Base-by-base conservation (phyloP, 2,888 invertebrate species). In the Cephus runcator region DNA sequence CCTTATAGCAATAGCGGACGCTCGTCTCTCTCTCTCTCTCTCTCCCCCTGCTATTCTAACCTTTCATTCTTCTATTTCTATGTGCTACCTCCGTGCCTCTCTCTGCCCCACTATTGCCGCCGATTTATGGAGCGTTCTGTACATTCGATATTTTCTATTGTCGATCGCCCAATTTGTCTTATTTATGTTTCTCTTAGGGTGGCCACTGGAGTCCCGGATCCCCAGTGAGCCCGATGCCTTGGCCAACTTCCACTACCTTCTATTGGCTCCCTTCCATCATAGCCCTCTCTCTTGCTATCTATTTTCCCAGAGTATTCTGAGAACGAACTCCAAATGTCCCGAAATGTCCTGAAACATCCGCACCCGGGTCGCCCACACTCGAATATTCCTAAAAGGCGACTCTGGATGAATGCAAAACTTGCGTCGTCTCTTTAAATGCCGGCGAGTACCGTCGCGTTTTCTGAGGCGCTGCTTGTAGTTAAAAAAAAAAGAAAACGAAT, bases 61-160 rank as follows among this genome's bases (percentile, higher is more conserved):
- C 73, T 76, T 76, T 73, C 71, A 69, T 76, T 76, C 79, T 80
- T 81, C 78, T 79, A 69, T 76, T 56, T 69, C 77, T 77, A 77
- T 76, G 6, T 15, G 6, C 4, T 40, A 40, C 40, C 40, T 71
- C 77, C 79, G 77, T 79, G 78, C 79, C 81, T 79, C 82, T 81
- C 83, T 85, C 36, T 36, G 12, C 0, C 15, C 4, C 40, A 40
- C 40, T 40, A 15, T 15, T 15, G 40, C 15, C 40, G 40, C 85
- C 90, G 89, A 91, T 91, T 91, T 91, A 91, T 91, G 90, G 89
- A 85, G 87, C 90, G 88, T 90, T 90, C 88, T 88, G 89, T 90
- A 89, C 90, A 90, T 90, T 90, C 90, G 89, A 90, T 91, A 91
- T 89, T 91, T 91, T 91, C 91, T 90, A 91, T 91, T 90, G 90